These are phyloP conservation scores for Drosophila truncata DNA, from an alignment of 1,140 invertebrate species.

Conservation along the genomic window DNA sequence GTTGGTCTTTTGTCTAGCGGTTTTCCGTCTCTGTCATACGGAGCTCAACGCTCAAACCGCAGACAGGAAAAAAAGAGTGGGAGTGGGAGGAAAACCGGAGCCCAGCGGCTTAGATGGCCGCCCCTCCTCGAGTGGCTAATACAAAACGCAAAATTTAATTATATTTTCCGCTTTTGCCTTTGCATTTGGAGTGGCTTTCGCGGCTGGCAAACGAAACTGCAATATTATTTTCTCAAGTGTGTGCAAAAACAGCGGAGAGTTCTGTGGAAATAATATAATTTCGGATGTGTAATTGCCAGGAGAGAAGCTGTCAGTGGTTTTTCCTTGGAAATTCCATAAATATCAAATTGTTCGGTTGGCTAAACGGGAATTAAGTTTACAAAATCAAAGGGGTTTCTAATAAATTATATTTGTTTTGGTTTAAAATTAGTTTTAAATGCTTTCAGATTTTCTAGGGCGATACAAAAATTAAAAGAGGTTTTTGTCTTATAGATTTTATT, in stretches of 20 bases:
- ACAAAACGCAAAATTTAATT: slow-evolving; percentile 64
- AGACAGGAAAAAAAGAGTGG: slow-evolving; percentile 7
- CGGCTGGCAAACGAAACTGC: slow-evolving; percentile 12
- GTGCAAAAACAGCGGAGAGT: slow-evolving; percentile 14
- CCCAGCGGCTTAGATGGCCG: slow-evolving; percentile 3
- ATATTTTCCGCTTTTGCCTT: slow-evolving; percentile 47
- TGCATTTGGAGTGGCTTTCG: slow-evolving; percentile 34
- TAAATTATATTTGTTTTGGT: not conserved
- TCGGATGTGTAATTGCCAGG: slow-evolving; percentile 28
- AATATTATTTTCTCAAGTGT: slow-evolving; percentile 44
- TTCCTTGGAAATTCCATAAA: slow-evolving; percentile 25
- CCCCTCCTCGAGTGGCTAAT: slow-evolving; percentile 15
- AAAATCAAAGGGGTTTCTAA: not conserved
- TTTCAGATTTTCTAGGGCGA: too few species aligned
- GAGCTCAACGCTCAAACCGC: slow-evolving; percentile 54
- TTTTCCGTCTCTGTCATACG: slow-evolving; percentile 37
- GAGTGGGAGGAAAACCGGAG: not conserved
- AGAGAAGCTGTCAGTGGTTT: slow-evolving; percentile 20
- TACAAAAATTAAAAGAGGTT: too few species aligned
- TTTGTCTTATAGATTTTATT: too few species aligned
- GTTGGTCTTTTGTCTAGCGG: slow-evolving; percentile 47
- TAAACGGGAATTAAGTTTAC: not conserved
- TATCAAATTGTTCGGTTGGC: not conserved
- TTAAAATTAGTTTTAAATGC: not conserved
- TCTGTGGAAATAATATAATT: slow-evolving; percentile 33